Conservation (phyloP, 2,113 vertebrate genomes). For the Pycnonotus jocosus region DNA sequence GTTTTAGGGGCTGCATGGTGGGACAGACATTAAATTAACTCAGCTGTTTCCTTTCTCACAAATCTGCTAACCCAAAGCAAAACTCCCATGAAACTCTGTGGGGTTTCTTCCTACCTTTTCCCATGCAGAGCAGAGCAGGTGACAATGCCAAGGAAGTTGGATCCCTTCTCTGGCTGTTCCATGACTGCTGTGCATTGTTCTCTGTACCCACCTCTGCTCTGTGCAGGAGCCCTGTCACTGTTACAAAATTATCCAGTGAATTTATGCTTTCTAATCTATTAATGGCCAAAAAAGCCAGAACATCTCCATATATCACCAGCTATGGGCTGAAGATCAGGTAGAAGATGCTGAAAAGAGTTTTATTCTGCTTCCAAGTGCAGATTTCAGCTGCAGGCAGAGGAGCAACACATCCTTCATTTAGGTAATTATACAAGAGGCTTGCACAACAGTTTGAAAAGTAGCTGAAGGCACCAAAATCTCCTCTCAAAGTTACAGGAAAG, state of each 20-base stretch:
- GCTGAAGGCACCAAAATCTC: neutral
- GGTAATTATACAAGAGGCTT: neutral
- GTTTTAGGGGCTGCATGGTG: neutral
- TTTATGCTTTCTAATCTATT: neutral
- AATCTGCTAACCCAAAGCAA: neutral
- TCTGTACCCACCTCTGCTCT: neutral
- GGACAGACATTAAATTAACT: neutral
- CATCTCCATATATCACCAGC: neutral
- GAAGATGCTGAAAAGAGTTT: neutral
- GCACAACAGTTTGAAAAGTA: neutral
- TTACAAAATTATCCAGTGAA: neutral
- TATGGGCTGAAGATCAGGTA: neutral
- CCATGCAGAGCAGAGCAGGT: neutral
- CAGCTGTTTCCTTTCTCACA: neutral
- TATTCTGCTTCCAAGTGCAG: neutral
- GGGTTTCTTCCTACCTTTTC: neutral
- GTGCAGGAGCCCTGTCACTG: neutral
- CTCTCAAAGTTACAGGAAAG: neutral
- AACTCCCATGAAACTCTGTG: neutral
- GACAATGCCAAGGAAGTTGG: neutral
- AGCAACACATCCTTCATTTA: neutral
- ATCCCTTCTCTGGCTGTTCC: neutral
- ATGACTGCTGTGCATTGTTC: neutral
- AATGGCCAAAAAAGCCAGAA: neutral
- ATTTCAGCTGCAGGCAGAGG: neutral